phyloP scores from a whole-genome alignment of 2,797 vertebrate species.

The Masticophis lateralis region DNA sequence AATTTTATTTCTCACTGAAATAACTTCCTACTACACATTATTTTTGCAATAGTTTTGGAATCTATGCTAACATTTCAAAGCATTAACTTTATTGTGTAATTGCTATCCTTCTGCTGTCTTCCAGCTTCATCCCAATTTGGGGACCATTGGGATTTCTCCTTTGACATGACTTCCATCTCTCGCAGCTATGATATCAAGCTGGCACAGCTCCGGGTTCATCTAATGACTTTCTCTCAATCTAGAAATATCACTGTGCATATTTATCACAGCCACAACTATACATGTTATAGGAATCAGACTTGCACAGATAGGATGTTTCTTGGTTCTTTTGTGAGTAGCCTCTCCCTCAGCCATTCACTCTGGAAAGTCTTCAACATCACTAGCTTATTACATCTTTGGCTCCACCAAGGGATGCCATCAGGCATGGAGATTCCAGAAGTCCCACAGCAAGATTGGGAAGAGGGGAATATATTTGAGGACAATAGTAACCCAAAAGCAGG shows the following conservation, averaged over 20 bases:
- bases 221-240: slow-evolving; percentile 64
- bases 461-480: accelerated
- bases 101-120: background rate
- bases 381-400: slow-evolving; percentile 74
- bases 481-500: background rate
- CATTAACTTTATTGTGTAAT: background rate
- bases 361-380: slow-evolving; percentile 85
- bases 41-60: background rate
- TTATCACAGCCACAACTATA: slow-evolving; percentile 72
- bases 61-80: background rate
- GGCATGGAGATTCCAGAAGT: accelerated
- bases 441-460: background rate
- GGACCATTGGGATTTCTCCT: slow-evolving; percentile 78
- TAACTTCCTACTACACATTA: background rate
- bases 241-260: slow-evolving; percentile 72
- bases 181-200: slow-evolving; percentile 73
- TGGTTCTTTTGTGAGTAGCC: slow-evolving; percentile 72
- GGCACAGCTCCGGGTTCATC: slow-evolving; percentile 78
- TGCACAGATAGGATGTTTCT: slow-evolving; percentile 73
- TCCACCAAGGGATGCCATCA: slow-evolving; percentile 59
- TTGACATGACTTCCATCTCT: slow-evolving; percentile 86
- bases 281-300: slow-evolving; percentile 13
- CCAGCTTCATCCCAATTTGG: slow-evolving; percentile 76
- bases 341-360: slow-evolving; percentile 56
- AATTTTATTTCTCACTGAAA: background rate